Evolutionary conservation across 2,113 vertebrate species (phyloP), one percentile per base, ranked within the genome.

Genomic region (Atherinomorus stipes): DNA sequence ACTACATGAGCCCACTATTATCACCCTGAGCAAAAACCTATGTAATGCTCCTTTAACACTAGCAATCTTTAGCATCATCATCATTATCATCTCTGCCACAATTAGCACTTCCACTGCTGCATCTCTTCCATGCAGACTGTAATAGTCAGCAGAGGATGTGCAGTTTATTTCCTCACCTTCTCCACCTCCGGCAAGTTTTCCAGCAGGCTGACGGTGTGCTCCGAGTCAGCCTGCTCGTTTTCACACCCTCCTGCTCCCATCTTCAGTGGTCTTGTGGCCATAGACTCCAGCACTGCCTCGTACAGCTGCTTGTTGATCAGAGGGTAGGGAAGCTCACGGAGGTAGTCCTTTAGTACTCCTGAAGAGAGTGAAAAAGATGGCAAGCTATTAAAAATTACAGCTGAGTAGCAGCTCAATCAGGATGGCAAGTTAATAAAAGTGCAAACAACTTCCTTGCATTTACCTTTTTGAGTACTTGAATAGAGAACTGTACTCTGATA

Each of bases 341-440:
- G 92, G 76, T 98, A 99, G 92, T 99, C 98, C 91, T 99, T 99
- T 63, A 99, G 90, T 52, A 99, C 96, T 9, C 98, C 98, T 99
- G 88, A 66, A 0, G 7, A 23, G 16, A 2, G 16, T 4, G 26
- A 38, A 25, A 68, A 26, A 2, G 1, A 54, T 18, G 26, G 49
- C 25, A 31, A 9, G 11, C 9, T 7, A 49, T 56, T 34, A 40
- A 76, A 16, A 50, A 63, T 40, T 12, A 28, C 22, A 23, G 28
- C 70, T 56, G 51, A 44, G 16, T 44, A 44, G 42, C 16, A 45
- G 44, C 18, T 45, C 2, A 18, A 45, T 56, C 23, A 9, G 11
- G 31, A 51, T n/a, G 16, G 22, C 25, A 21, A 49, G 31, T 34
- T 34, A 8, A 9, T 34, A 9, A 34, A 4, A 34, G 28, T 28